These are phyloP conservation scores for Lissocephala sabroskyi DNA, from an alignment of 2,888 invertebrate genomes.

Conservation along the genomic window DNA sequence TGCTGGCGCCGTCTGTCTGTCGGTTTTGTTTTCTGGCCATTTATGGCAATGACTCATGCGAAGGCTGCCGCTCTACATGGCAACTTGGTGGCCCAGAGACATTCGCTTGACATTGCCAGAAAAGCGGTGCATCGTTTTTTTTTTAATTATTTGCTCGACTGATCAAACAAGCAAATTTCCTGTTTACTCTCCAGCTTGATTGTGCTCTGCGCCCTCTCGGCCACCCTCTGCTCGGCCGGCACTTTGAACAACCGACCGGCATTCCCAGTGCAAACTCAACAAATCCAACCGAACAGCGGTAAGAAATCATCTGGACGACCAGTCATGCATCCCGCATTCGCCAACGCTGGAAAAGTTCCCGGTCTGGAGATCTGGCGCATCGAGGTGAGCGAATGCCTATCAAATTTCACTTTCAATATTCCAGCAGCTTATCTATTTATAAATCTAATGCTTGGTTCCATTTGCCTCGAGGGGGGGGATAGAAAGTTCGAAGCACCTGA, in stretches of 20 bases:
- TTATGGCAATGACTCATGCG: slow-evolving; percentile 40
- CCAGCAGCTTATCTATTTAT: too few relatives aligned
- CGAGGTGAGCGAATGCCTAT: slow-evolving; percentile 76
- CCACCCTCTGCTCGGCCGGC: slow-evolving; percentile 63
- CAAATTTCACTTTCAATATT: slow-evolving; percentile 14
- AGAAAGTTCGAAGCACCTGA: slow-evolving; percentile 42
- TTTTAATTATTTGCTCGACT: too few relatives aligned
- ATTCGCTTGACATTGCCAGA: too few relatives aligned
- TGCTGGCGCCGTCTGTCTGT: slow-evolving; percentile 4
- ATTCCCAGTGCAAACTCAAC: slow-evolving; percentile 59
- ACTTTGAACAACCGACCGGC: slow-evolving; percentile 64
- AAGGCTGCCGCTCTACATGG: not conserved
- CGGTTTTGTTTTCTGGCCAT: slow-evolving; percentile 19
- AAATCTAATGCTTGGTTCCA: too few relatives aligned
- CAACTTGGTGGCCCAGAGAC: slow-evolving; percentile 1
- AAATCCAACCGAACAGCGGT: slow-evolving; percentile 48
- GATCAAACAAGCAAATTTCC: too few relatives aligned
- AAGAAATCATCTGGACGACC: slow-evolving; percentile 61
- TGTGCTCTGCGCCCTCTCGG: slow-evolving; percentile 48
- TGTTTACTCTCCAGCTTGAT: slow-evolving; percentile 46
- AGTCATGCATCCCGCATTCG: slow-evolving; percentile 79
- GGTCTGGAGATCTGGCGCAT: slow-evolving; percentile 87
- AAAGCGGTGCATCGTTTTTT: too few relatives aligned
- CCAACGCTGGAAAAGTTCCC: slow-evolving; percentile 78
- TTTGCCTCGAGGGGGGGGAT: too few relatives aligned